Conservation (phyloP, 53 echinoderm and acorn worm species). For the Antedon mediterranea region DNA sequence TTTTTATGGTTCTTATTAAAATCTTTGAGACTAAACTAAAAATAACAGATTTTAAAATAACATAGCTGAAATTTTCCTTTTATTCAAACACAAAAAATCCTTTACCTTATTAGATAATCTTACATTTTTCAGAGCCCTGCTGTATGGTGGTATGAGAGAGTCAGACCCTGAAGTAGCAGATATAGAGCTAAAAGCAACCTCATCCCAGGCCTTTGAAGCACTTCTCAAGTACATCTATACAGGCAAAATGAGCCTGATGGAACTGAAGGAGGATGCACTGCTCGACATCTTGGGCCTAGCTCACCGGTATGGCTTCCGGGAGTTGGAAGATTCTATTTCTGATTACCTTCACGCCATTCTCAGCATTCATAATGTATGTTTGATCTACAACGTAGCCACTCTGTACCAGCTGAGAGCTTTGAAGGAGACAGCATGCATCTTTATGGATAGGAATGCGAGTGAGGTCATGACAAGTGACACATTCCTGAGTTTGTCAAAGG, state of each 20-base stretch:
- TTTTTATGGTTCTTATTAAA: too few species aligned
- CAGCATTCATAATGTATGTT: conserved; percentile 90
- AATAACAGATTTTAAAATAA: too few species aligned
- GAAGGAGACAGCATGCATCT: conserved; percentile 88
- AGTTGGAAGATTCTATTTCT: conserved; percentile 81
- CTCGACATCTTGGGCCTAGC: conserved; percentile 85
- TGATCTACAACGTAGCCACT: conserved; percentile 92
- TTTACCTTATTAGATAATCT: too few species aligned
- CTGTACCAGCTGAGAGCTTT: conserved; percentile 55
- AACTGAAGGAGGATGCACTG: conserved; percentile 73
- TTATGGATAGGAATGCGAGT: conserved; percentile 66
- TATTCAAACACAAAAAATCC: too few species aligned
- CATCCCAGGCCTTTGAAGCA: conserved; percentile 76
- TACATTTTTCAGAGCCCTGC: conserved; percentile 53
- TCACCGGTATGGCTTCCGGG: conserved; percentile 90
- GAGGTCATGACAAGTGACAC: conserved; percentile 95
- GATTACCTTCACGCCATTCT: conserved; percentile 90
- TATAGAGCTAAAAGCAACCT: conserved; percentile 85
- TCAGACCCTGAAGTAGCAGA: conserved; percentile 65
- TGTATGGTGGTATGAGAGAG: conserved; percentile 88
- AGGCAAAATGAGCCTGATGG: conserved; percentile 77
- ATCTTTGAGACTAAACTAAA: too few species aligned
- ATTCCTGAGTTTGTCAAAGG: conserved; percentile 83
- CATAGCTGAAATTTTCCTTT: too few species aligned
- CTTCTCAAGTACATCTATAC: conserved; percentile 90